Base-by-base conservation (phyloP, 2,888 invertebrate species). In the Cacoxenus indagator region DNA sequence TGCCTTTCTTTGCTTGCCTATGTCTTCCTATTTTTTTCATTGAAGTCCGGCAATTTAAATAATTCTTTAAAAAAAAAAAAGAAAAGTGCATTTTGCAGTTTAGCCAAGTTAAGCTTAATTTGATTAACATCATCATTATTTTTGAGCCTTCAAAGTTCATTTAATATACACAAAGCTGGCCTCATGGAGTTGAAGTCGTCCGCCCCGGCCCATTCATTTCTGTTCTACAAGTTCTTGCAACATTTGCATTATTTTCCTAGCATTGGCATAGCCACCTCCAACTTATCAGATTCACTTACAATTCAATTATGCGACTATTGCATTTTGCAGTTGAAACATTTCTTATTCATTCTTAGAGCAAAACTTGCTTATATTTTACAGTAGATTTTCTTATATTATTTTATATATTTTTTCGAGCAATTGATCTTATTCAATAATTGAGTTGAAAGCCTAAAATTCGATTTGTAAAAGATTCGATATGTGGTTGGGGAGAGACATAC, bases 341-440 rank as follows among this genome's bases (percentile, higher is more conserved):
- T 37, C 14, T 8, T 37, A 14, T 37, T 37, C 5, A 11, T 37
- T 37, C 37, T 37, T 5, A 37, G 4, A 2, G 37, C 37, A 37
- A 37, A 37, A 37, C 37, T 37, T 37, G 14, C 14, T 8, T 37
- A 11, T 37, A 37, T 37, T 4, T 37, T 37, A 37, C 37, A 37
- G n/a, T n/a, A n/a, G n/a, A n/a, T n/a, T n/a, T n/a, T n/a, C n/a
- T n/a, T n/a, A n/a, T n/a, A n/a, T n/a, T n/a, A n/a, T n/a, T n/a
- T n/a, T n/a, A n/a, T n/a, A n/a, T n/a, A n/a, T n/a, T n/a, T n/a
- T n/a, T n/a, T n/a, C n/a, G n/a, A n/a, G n/a, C n/a, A n/a, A n/a
- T n/a, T n/a, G n/a, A n/a, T n/a, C n/a, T n/a, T n/a, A 46, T 24
- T 57, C n/a, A 57, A 57, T 57, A 57, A 57, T 57, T 57, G 57